phyloP scores from a whole-genome alignment of 2,888 invertebrate species.

The Chouioia cunea region DNA sequence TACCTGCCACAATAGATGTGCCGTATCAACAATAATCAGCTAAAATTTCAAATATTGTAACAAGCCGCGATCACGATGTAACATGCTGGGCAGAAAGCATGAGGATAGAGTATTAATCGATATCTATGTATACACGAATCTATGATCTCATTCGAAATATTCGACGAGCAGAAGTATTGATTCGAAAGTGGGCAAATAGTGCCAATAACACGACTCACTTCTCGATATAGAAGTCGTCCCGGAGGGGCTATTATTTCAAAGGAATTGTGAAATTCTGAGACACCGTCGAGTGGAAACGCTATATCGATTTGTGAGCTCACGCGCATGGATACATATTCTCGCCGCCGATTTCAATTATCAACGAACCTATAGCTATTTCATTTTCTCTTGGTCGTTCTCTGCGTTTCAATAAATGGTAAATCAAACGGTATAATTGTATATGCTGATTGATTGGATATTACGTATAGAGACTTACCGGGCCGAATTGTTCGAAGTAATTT shows the following conservation, averaged over 20 bases:
- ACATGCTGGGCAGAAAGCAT: too few species aligned
- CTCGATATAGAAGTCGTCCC: not conserved
- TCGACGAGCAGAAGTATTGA: constrained; percentile 18
- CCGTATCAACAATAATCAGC: too few species aligned
- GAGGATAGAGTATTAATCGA: not conserved
- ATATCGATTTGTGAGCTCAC: constrained; percentile 20
- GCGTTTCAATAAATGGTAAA: too few species aligned
- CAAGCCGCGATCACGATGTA: too few species aligned
- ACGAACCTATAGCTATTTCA: constrained; percentile 3
- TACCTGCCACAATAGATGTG: too few species aligned
- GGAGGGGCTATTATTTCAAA: constrained; percentile 23
- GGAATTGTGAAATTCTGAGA: constrained; percentile 26
- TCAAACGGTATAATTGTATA: too few species aligned
- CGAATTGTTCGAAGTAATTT: constrained; percentile 99
- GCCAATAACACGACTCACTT: constrained; percentile 11
- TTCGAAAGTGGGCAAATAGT: constrained; percentile 29
- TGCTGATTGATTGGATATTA: not conserved
- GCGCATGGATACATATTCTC: not conserved
- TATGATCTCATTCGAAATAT: constrained; percentile 25
- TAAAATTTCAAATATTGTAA: too few species aligned
- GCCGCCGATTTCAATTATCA: constrained; percentile 5
- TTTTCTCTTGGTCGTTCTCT: not conserved
- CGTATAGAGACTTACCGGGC: constrained; percentile 88
- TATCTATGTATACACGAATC: constrained; percentile 4
- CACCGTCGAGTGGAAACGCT: not conserved